These are phyloP conservation scores for Turnix velox DNA, from an alignment of 2,113 vertebrate genomes.

Conservation along the genomic window DNA sequence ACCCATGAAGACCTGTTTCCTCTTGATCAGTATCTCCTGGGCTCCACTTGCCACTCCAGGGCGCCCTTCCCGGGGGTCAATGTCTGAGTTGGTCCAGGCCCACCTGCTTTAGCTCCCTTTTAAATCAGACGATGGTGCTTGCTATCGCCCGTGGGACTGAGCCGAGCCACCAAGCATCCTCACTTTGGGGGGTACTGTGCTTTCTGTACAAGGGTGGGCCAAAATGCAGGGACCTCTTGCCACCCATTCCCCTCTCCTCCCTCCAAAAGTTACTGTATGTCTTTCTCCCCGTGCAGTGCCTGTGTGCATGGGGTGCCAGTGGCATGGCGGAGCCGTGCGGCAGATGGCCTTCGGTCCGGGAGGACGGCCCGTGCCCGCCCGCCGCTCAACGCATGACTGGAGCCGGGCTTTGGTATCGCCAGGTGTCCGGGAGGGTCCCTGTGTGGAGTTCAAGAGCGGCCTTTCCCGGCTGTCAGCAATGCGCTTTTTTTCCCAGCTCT, in stretches of 20 bases:
- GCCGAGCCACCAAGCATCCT: not conserved
- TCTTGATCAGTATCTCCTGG: accelerated
- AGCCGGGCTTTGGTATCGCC: not conserved
- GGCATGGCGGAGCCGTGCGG: not conserved
- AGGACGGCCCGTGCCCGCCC: not conserved
- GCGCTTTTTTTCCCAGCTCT: not conserved
- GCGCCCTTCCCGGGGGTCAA: accelerated
- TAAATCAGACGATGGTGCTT: accelerated
- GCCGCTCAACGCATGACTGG: not conserved
- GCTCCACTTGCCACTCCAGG: not conserved
- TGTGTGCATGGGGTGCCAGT: not conserved
- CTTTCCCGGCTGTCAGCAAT: not conserved
- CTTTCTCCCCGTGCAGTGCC: not conserved
- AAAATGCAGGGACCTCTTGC: not conserved
- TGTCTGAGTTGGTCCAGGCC: not conserved
- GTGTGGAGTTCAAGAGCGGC: not conserved
- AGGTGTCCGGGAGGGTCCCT: not conserved
- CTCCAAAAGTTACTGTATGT: not conserved
- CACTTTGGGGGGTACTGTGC: not conserved
- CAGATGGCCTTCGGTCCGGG: slow-evolving; percentile 20
- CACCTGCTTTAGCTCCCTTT: not conserved
- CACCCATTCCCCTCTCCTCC: no score
- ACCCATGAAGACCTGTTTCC: accelerated
- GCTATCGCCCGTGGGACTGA: accelerated
- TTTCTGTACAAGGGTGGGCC: not conserved